phyloP scores from a whole-genome alignment of 92 coral and sea anemone species.

The Blastomussa wellsi region DNA sequence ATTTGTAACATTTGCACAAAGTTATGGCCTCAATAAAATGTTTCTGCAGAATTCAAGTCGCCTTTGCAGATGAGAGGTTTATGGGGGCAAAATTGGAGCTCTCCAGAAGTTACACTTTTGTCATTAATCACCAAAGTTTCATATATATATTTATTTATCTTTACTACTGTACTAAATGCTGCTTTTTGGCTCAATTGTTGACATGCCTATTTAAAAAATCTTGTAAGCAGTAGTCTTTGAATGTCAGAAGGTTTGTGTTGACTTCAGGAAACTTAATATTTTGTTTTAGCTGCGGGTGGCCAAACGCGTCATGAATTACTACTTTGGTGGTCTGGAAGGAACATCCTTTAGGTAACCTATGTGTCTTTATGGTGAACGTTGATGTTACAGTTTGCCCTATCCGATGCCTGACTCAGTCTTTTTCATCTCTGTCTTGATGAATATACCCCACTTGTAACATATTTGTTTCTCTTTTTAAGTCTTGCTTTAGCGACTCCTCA shows the following conservation, averaged over 20 bases:
- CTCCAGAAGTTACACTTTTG: too few species aligned
- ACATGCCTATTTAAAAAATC: too few species aligned
- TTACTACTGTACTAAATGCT: too few species aligned
- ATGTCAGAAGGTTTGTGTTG: not conserved
- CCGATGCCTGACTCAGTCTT: not conserved
- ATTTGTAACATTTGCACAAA: too few species aligned
- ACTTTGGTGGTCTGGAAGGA: conserved; percentile 66
- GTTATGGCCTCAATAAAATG: not conserved
- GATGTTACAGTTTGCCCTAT: not conserved
- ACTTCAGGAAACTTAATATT: not conserved
- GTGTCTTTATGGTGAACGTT: not conserved
- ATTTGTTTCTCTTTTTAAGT: conserved; percentile 37
- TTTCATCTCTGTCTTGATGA: not conserved
- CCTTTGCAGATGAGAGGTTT: not conserved
- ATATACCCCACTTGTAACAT: not conserved
- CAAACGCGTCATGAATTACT: conserved; percentile 67
- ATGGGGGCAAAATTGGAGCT: not conserved
- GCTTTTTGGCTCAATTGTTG: not conserved
- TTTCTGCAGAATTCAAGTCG: not conserved
- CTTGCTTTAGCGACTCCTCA: conserved; percentile 75
- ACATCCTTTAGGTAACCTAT: conserved; percentile 79
- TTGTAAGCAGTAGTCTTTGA: not conserved
- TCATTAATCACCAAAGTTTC: too few species aligned
- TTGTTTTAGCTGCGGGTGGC: conserved; percentile 71
- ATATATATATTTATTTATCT: not conserved